Conservation (phyloP, 2,113 vertebrate species). For the Charadrius vociferus region DNA sequence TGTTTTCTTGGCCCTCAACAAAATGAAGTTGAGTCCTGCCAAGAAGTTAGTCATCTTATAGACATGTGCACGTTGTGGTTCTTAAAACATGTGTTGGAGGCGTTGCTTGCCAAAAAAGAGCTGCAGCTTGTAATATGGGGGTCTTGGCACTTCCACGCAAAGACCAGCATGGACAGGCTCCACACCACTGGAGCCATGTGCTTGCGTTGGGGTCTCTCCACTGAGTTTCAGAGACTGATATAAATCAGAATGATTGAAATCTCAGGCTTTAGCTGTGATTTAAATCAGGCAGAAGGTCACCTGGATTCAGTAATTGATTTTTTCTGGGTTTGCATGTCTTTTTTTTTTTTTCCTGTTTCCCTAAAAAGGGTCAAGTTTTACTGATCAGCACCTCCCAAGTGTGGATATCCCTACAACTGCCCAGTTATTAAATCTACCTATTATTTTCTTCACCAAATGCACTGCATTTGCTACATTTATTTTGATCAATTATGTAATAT, state of each 20-base stretch:
- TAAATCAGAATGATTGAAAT: constrained; percentile 4
- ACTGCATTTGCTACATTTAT: background rate
- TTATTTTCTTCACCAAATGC: background rate
- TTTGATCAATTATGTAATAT: background rate
- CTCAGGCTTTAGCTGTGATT: background rate
- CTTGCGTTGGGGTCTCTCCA: background rate
- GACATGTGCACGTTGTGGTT: background rate
- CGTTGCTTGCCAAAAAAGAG: background rate
- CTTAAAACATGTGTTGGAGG: background rate
- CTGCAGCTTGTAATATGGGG: background rate
- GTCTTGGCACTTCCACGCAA: rapidly evolving
- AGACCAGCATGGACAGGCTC: background rate
- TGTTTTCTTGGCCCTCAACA: background rate
- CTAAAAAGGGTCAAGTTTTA: background rate
- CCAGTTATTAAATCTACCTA: background rate
- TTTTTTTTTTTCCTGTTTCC: background rate
- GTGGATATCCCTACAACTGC: background rate
- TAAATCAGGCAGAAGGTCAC: background rate
- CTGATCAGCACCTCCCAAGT: background rate
- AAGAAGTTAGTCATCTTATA: background rate
- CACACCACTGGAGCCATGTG: background rate
- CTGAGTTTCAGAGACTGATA: background rate
- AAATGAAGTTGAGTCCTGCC: background rate
- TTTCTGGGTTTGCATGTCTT: background rate
- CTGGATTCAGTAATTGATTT: background rate